Evolutionary conservation across 2,113 vertebrate genomes (phyloP), one percentile per base, ranked within the genome.

Genomic region (Sisor rabdophorus): DNA sequence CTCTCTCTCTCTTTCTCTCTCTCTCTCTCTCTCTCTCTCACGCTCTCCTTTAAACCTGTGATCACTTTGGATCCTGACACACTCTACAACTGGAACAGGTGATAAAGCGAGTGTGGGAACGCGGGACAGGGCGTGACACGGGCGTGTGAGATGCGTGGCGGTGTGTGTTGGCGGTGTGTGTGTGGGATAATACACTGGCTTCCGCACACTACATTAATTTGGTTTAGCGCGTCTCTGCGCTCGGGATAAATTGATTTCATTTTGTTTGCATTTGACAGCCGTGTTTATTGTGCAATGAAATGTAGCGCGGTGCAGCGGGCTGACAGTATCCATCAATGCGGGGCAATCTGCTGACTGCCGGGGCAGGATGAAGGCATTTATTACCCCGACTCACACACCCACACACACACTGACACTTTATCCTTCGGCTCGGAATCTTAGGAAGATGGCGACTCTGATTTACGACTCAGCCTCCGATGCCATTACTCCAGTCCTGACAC

Each of bases 201-300:
- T 59, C 69, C 88, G 90, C 89, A 95, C 95, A 97, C 94, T 95
- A 95, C 94, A 96, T 98, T 97, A 95, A 97, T 98, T 98, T 96
- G 93, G 97, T 98, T 98, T 97, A 96, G 96, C 96, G 95, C 87
- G 92, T 94, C 93, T 96, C 94, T 96, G 95, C 94, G 95, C 95
- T 93, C 89, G 94, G 93, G 92, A 98, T 94, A 92, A 98, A 98
- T 98, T 97, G 96, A 96, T 97, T 96, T 96, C 93, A 94, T 93
- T 98, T 97, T 96, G 95, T 95, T 94, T 94, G 93, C 89, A 88
- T 94, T 93, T 96, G 96, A 98, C 95, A 98, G 94, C 93, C 95
- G 94, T 95, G 95, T 98, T 98, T 98, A 97, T 97, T 97, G 96
- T 97, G 95, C 95, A 95, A 93, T 96, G 95, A 97, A 96, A 98